phyloP scores from a whole-genome alignment of 2,113 vertebrate genomes.

The Vimba vimba region DNA sequence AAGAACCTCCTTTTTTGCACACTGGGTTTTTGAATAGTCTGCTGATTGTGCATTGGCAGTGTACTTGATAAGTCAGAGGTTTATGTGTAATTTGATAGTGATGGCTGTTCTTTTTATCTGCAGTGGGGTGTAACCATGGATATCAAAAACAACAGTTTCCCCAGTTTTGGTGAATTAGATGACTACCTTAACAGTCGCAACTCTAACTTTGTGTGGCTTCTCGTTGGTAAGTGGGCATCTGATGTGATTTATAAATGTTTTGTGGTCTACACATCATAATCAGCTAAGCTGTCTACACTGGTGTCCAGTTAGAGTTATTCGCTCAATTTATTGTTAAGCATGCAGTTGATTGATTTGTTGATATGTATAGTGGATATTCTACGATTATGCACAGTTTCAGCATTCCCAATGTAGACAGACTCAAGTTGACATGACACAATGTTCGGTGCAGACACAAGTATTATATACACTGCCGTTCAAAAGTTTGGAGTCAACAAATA shows the following conservation, averaged over 20 bases:
- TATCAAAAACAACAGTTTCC: constrained; percentile 87
- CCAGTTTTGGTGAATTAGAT: constrained; percentile 87
- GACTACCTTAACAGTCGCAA: constrained; percentile 89
- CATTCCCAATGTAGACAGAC: neutral
- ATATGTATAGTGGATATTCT: too few relatives aligned
- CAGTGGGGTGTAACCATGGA: constrained; percentile 72
- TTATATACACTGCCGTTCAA: neutral
- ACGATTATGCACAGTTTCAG: neutral
- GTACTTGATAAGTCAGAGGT: neutral
- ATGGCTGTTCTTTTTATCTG: constrained; percentile 53
- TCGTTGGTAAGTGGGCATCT: constrained; percentile 84
- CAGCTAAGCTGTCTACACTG: neutral
- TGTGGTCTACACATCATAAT: neutral
- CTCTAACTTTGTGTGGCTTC: constrained; percentile 96
- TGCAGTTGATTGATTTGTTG: too few relatives aligned
- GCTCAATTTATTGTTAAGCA: too few relatives aligned
- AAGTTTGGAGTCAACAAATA: neutral
- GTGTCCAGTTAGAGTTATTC: neutral
- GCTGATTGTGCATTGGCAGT: neutral
- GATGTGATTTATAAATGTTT: neutral
- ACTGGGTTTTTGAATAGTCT: neutral
- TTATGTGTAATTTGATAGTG: constrained; percentile 22
- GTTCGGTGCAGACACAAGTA: neutral
- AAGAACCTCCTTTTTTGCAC: neutral
- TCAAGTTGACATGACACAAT: neutral